These are phyloP conservation scores for Loriculus beryllinus DNA, from an alignment of 2,797 vertebrate species.

Conservation along the genomic window DNA sequence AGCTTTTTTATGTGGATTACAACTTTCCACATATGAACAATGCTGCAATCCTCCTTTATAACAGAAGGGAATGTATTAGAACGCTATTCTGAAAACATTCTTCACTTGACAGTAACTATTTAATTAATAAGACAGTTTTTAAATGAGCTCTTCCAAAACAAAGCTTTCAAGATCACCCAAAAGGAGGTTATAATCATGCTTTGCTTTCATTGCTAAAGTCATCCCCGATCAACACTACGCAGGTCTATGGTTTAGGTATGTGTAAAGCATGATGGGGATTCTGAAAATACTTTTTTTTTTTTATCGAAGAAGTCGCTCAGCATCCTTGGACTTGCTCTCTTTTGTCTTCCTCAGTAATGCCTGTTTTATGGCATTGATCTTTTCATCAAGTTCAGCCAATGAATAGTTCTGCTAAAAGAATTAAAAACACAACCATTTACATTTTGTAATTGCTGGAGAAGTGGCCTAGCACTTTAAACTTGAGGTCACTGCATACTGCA, in stretches of 20 bases:
- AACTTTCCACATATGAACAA: constrained; percentile 1
- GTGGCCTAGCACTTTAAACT: not conserved
- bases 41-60: constrained; percentile 67
- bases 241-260: not conserved
- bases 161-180: constrained; percentile 9
- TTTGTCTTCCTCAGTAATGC: constrained; percentile 89
- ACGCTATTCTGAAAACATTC: constrained; percentile 40
- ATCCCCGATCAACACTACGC: not conserved
- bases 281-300: not conserved
- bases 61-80: constrained; percentile 68
- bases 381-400: constrained; percentile 93
- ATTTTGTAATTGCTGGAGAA: constrained; percentile 57
- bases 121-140: not conserved
- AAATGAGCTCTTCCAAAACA: not conserved
- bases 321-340: constrained; percentile 80
- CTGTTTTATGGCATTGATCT: constrained; percentile 91
- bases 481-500: not conserved
- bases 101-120: constrained; percentile 43
- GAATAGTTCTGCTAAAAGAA: constrained; percentile 86
- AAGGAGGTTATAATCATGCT: not conserved
- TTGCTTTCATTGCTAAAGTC: constrained; percentile 7
- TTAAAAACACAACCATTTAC: constrained; percentile 46
- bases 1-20: constrained; percentile 23
- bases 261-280: constrained; percentile 4
- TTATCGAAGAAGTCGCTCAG: constrained; percentile 74